Evolutionary conservation across 2,888 invertebrate genomes (phyloP).

Genomic region (Meandrusa payeni): DNA sequence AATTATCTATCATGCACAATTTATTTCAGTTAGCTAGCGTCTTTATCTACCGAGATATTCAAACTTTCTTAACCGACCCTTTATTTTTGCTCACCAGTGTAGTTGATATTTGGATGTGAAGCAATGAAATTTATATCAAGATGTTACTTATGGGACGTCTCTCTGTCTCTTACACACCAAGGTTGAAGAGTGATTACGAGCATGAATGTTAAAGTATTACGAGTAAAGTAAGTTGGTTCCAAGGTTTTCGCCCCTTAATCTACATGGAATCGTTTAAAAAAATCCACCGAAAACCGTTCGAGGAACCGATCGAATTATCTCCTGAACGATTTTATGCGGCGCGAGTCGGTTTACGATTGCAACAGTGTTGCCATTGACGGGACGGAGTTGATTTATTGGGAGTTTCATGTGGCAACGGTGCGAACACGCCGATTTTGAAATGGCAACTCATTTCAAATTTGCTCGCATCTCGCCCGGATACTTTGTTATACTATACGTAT

Average conservation of each 20-base stretch:
- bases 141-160: no score
- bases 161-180: no score
- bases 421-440: conserved; percentile 44
- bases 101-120: no score
- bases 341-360: conserved; percentile 43
- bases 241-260: conserved; percentile 25
- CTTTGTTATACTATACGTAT: conserved; percentile 29
- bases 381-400: conserved; percentile 42
- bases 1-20: no score
- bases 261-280: conserved; percentile 29
- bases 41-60: no score
- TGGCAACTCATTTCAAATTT: conserved; percentile 48
- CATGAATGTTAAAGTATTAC: no score
- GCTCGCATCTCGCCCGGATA: conserved; percentile 32
- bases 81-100: no score
- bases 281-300: conserved; percentile 45
- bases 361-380: conserved; percentile 46
- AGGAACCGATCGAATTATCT: conserved; percentile 67
- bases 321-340: conserved; percentile 53
- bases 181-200: no score
- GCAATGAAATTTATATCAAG: no score
- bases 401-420: conserved; percentile 40
- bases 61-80: no score
- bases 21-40: no score
- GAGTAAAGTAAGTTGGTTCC: not conserved